Evolutionary conservation across 2,797 vertebrate species (phyloP), one percentile per base, ranked within the genome.

Genomic region (Corythornis leucogaster): DNA sequence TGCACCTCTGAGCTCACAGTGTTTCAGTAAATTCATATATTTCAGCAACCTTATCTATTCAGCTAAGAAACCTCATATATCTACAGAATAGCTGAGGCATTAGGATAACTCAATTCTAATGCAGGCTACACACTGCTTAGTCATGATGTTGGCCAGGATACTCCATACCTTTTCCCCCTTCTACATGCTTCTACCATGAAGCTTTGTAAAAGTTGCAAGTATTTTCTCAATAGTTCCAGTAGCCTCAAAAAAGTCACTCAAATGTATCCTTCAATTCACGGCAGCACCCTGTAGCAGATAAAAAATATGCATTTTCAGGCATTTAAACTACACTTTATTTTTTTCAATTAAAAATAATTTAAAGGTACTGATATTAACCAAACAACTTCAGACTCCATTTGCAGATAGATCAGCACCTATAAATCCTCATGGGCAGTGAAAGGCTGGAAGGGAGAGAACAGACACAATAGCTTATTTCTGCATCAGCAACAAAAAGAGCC

Each of bases 401-500:
- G 42, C 59, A 93, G 62, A 57, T 77, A 86, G 88, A 92, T 91
- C 87, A 73, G 75, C 58, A 59, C 15, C 54, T 92, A 76, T n/a
- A 94, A 95, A 91, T 85, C 83, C 75, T 82, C 80, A 71, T 18
- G 46, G 71, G 33, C 64, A 77, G 55, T 57, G 55, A 80, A 92
- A 90, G 0, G 5, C 53, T 86, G 92, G 66, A 87, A 94, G 69
- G 26, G 83, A 87, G 42, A 70, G 76, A 40, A 40, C 38, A 40
- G 13, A 40, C 35, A 87, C 85, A 93, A 93, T 78, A 92, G 88
- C 83, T 88, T 86, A 86, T 93, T 83, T 91, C 83, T 92, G 80
- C 85, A 86, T 71, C 66, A 75, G 88, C 85, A 94, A 93, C 87
- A 93, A 94, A 91, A 95, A 67, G 80, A 90, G 91, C 87, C 92